These are phyloP conservation scores for Sinelater perroti DNA, from an alignment of 2,888 invertebrate genomes.

Conservation along the genomic window DNA sequence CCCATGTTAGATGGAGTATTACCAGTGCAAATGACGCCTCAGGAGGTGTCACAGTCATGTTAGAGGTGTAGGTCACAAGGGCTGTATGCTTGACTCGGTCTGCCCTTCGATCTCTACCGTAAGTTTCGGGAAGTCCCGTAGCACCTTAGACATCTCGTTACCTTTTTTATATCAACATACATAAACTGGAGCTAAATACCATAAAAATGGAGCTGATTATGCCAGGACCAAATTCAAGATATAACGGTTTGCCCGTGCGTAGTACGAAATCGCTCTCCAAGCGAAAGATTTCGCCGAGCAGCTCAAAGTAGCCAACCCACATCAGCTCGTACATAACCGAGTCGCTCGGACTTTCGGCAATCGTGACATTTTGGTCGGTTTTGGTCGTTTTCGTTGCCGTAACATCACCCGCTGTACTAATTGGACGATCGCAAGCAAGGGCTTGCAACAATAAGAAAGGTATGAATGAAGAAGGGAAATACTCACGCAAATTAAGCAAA, in stretches of 20 bases:
- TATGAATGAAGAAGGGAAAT: too few relatives aligned
- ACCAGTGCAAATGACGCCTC: slow-evolving; percentile 99
- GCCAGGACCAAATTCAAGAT: slow-evolving; percentile 98
- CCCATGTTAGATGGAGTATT: slow-evolving; percentile 99
- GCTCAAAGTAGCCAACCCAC: slow-evolving; percentile 95
- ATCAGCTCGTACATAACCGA: slow-evolving; percentile 99
- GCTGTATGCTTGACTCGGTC: slow-evolving; percentile 97
- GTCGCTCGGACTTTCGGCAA: slow-evolving; percentile 90
- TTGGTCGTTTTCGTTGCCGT: slow-evolving; percentile 9
- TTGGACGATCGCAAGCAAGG: slow-evolving; percentile 39
- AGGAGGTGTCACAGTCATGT: slow-evolving; percentile 99
- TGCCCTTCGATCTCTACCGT: slow-evolving; percentile 96
- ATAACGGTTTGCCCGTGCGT: slow-evolving; percentile 97
- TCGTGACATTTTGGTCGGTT: slow-evolving; percentile 68
- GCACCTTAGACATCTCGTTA: slow-evolving; percentile 99
- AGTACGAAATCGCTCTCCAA: slow-evolving; percentile 99
- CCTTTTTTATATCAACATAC: slow-evolving; percentile 91
- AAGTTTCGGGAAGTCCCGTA: slow-evolving; percentile 98
- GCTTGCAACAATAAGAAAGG: too few relatives aligned
- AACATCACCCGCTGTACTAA: slow-evolving; percentile 54
- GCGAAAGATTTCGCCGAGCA: slow-evolving; percentile 99
- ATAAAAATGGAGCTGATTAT: slow-evolving; percentile 99
- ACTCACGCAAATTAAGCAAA: too few relatives aligned
- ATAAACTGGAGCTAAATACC: slow-evolving; percentile 99
- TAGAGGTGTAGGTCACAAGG: slow-evolving; percentile 98